phyloP scores from a whole-genome alignment of 2,888 invertebrate genomes.

The Lasioglossum zephyrum region DNA sequence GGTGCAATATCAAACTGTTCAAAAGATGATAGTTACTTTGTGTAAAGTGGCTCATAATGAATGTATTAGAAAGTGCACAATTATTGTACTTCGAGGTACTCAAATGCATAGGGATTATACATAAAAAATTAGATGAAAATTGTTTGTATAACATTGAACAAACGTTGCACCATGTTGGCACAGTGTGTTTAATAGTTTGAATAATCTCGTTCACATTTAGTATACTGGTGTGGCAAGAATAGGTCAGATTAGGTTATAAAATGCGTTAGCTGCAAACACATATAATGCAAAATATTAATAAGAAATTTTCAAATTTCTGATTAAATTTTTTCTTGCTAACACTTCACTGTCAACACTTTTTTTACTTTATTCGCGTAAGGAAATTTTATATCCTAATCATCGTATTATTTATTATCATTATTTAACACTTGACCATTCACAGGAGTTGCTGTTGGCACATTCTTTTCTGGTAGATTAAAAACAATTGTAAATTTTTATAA shows the following conservation, averaged over 20 bases:
- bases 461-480: not conserved
- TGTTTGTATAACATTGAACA: not conserved
- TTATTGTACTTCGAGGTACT: not conserved
- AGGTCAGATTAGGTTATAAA: not conserved
- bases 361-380: not conserved
- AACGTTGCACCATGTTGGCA: not conserved
- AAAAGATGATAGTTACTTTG: conserved; percentile 28
- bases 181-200: not conserved
- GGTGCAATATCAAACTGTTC: conserved; percentile 22
- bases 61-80: not conserved
- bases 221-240: not conserved
- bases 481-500: not conserved
- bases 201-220: conserved; percentile 1
- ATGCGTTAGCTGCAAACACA: not conserved
- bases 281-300: not conserved
- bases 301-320: not conserved
- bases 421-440: not conserved
- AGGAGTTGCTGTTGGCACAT: not conserved
- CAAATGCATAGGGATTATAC: not conserved
- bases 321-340: too few relatives aligned
- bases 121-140: not conserved
- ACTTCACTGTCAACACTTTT: not conserved
- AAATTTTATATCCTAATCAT: not conserved
- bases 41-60: not conserved
- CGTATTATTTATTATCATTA: not conserved